Percentiles rank a stretch among this genome's conserved stretches.
Conservation (phyloP, 2,888 invertebrate genomes). For the Zhengitettix transpicula region DNA sequence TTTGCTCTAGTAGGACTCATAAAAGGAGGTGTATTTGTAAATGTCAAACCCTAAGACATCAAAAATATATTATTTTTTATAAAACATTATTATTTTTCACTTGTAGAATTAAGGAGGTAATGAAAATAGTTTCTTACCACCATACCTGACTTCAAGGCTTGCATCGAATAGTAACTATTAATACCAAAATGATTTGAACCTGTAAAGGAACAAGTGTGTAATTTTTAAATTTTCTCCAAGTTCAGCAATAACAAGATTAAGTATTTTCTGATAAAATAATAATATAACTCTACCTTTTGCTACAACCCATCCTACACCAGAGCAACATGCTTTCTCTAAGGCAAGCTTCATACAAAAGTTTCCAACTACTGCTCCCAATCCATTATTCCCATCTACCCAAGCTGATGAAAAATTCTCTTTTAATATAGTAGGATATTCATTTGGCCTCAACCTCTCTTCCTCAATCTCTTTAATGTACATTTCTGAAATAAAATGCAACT, state of each 20-base stretch:
- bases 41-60: constrained; percentile 50
- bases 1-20: constrained; percentile 73
- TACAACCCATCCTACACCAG: constrained; percentile 73
- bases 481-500: not conserved
- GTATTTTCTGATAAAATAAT: too few species aligned
- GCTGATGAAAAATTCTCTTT: constrained; percentile 53
- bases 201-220: not conserved
- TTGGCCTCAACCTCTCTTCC: constrained; percentile 42
- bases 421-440: constrained; percentile 46
- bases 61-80: not conserved
- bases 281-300: constrained; percentile 33
- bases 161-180: constrained; percentile 65
- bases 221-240: too few species aligned
- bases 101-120: too few species aligned
- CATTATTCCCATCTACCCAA: constrained; percentile 65
- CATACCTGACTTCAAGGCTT: constrained; percentile 52
- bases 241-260: too few species aligned
- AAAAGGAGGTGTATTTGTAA: constrained; percentile 83
- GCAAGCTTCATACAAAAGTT: constrained; percentile 66
- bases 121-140: constrained; percentile 26
- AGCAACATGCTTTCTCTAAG: constrained; percentile 58
- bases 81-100: too few species aligned
- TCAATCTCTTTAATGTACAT: constrained; percentile 44
- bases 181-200: constrained; percentile 81
- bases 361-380: constrained; percentile 65